These are phyloP conservation scores for Epinotia bilunana DNA, from an alignment of 2,888 invertebrate species.

Conservation along the genomic window DNA sequence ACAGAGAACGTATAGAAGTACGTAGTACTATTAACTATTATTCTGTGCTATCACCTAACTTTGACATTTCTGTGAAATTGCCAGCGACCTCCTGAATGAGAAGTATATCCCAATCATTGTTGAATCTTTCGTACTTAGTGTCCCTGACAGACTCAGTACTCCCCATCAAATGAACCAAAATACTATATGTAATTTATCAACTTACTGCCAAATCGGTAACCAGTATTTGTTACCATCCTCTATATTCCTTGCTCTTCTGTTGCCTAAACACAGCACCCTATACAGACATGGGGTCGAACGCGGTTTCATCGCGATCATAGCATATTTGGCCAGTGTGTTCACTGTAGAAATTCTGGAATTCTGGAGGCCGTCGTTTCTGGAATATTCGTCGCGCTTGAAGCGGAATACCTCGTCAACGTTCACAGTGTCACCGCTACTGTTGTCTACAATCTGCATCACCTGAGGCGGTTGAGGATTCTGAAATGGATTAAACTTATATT, in stretches of 20 bases:
- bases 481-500: constrained; percentile 34
- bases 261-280: constrained; percentile 87
- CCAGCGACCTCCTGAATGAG: too few species aligned
- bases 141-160: background rate
- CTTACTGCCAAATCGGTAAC: constrained; percentile 91
- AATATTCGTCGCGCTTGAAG: constrained; percentile 74
- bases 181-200: constrained; percentile 46
- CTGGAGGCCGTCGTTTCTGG: constrained; percentile 58
- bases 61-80: too few species aligned
- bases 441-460: constrained; percentile 79
- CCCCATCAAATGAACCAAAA: background rate
- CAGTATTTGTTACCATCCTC: constrained; percentile 85
- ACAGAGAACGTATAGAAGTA: too few species aligned
- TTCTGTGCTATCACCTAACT: too few species aligned
- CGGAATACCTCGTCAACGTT: constrained; percentile 78
- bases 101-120: too few species aligned
- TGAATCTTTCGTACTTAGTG: too few species aligned
- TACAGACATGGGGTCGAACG: constrained; percentile 86
- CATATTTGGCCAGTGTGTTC: constrained; percentile 83
- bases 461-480: constrained; percentile 73
- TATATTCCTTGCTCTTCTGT: constrained; percentile 84
- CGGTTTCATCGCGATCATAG: constrained; percentile 79
- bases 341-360: constrained; percentile 70
- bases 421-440: constrained; percentile 63
- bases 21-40: too few species aligned